phyloP scores from a whole-genome alignment of 1,140 invertebrate genomes.

The Penaeus indicus region DNA sequence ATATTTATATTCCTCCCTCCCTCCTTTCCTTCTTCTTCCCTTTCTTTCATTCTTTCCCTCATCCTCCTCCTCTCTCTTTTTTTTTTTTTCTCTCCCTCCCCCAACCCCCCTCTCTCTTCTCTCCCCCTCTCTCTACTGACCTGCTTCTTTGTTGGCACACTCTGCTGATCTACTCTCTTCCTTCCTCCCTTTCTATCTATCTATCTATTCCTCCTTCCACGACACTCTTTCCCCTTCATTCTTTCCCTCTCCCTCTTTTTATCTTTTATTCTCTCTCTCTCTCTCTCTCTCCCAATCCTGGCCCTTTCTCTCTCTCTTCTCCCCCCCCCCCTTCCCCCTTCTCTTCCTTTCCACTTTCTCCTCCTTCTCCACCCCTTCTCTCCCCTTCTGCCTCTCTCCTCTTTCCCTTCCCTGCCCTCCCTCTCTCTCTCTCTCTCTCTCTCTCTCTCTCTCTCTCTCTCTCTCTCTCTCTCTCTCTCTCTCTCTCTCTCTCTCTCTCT shows the following conservation, averaged over 20 bases:
- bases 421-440: not conserved
- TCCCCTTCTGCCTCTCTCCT: not conserved
- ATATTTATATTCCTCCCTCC: conserved; percentile 4
- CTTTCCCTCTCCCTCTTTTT: not conserved
- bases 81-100: too few relatives aligned
- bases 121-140: not conserved
- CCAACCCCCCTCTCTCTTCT: not conserved
- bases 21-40: too few relatives aligned
- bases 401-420: not conserved
- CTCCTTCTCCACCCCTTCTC: not conserved
- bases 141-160: too few relatives aligned
- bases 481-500: not conserved
- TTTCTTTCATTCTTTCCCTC: not conserved
- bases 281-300: not conserved
- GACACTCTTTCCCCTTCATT: not conserved
- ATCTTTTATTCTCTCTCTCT: not conserved
- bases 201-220: not conserved
- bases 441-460: not conserved
- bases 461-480: not conserved
- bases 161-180: not conserved
- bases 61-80: not conserved
- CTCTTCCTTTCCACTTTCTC: not conserved
- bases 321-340: not conserved
- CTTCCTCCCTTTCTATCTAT: not conserved
- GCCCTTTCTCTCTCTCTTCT: not conserved